Base-by-base conservation (phyloP, 2,113 vertebrate genomes). In the Crotalus helleri region DNA sequence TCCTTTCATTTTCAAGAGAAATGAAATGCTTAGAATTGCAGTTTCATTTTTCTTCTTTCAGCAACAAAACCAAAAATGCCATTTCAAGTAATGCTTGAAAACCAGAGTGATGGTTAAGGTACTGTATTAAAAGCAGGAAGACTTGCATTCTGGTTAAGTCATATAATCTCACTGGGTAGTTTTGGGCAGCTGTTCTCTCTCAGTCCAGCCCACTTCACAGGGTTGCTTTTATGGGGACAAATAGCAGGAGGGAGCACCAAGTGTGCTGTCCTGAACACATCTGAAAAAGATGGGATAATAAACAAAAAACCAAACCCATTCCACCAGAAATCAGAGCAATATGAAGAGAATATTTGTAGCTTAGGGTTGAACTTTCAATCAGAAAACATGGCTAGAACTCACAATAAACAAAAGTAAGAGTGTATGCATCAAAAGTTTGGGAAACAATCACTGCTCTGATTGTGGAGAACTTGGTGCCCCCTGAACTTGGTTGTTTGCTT, bases 31-130 rank as follows among this genome's bases (percentile, higher is more conserved):
- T 91, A 86, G 29, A 3, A 10, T 53, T 54, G 17, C 33, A 39
- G 29, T 93, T 95, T 94, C 89, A 81, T 85, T 55, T 29, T 90
- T 54, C 58, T 53, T 93, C 44, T 93, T 53, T 46, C 58, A 87
- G 49, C n/a, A 90, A 13, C 9, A 51, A 59, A 15, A 54, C 55
- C 51, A 94, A 59, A 61, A 74, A 29, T 46, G 15, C 90, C 91
- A 93, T 86, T 87, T 91, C 8, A 58, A 33, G 29, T 24, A 8
- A 12, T 81, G 74, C 3, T 44, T 81, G 19, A 39, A 19, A 81
- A 21, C 44, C 46, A 51, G 44, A 23, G 11, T 51, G 4, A 12
- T 87, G 24, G 24, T 87, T 29, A 51, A 23, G 23, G 23, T 12
- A 7, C 21, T 46, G 44, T 44, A 49, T 10, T 26, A 49, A 86